Evolutionary conservation across 2,888 invertebrate species (phyloP).

Genomic region (Cheilosia vernalis): DNA sequence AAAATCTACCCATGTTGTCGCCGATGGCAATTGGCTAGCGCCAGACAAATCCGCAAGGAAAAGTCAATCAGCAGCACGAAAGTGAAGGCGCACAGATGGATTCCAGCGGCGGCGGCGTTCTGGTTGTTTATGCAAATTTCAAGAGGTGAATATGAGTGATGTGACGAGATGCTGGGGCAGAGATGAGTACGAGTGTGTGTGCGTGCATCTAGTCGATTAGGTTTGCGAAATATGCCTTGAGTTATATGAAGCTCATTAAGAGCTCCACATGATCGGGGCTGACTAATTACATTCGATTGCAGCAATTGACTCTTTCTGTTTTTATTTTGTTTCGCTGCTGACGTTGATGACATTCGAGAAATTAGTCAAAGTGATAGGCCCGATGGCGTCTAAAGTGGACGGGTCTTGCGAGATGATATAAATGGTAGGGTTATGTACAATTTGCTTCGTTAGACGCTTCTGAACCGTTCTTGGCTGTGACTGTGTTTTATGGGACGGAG

Average conservation of each 20-base stretch:
- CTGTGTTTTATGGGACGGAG: too few relatives aligned
- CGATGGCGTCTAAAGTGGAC: neutral
- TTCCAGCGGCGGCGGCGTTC: conserved; percentile 37
- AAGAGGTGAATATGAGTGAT: conserved; percentile 65
- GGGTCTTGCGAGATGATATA: neutral
- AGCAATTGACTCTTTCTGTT: conserved; percentile 20
- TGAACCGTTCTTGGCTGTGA: too few relatives aligned
- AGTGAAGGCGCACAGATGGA: conserved; percentile 46
- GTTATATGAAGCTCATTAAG: conserved; percentile 44
- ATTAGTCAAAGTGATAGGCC: conserved; percentile 18
- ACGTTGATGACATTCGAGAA: conserved; percentile 15
- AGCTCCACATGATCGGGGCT: conserved; percentile 25
- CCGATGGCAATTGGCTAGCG: conserved; percentile 62
- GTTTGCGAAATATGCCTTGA: conserved; percentile 42
- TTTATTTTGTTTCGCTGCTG: neutral
- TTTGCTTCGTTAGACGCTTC: too few relatives aligned
- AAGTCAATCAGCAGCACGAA: conserved; percentile 62
- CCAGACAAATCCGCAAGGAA: conserved; percentile 67
- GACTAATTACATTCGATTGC: conserved; percentile 65
- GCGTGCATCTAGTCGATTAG: conserved; percentile 38
- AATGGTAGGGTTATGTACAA: neutral
- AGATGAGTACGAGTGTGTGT: conserved; percentile 15
- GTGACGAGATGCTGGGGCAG: conserved; percentile 16
- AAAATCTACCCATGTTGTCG: conserved; percentile 17
- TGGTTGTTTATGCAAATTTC: conserved; percentile 61